Evolutionary conservation across 1,140 invertebrate species (phyloP), one percentile per base, ranked within the genome.

Genomic region (Chlorops oryzae): DNA sequence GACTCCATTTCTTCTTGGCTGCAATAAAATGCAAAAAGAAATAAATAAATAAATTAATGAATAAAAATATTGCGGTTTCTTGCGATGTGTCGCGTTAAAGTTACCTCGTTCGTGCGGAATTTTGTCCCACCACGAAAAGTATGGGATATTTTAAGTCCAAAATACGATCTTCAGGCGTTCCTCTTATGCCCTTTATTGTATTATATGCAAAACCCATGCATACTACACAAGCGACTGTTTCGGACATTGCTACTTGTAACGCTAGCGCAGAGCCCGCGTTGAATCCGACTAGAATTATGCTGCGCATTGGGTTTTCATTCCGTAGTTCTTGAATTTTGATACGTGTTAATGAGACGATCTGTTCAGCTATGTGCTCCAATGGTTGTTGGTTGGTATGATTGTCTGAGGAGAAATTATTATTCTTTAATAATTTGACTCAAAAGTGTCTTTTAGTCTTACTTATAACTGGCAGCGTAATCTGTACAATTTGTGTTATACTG

Each of bases 71-170:
- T n/a, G n/a, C n/a, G n/a, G n/a, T 34, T 34, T n/a, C n/a, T 34
- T 34, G 9, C n/a, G 32, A n/a, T n/a, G n/a, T n/a, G n/a, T 21
- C 12, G 5, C 9, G 7, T 22, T 37, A 20, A 5, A 25, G 12
- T 39, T 49, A 66, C 27, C 78, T 81, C 17, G 58, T 63, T 48
- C 68, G 62, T 0, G 66, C 78, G 0, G 88, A 79, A 66, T 86
- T 81, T 62, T 92, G 85, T 3, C 90, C 90, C 55, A 90, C 81
- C 1, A 91, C 78, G 74, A 92, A 92, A 55, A 91, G 73, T 7
- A 86, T 83, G 0, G 89, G 88, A 38, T 81, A 82, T 56, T 80
- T 79, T 32, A 85, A 76, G 53, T 89, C 87, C 57, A 90, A 72
- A 17, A 92, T 61, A 3, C 78, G 79, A 69, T 92, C 89, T 56